These are phyloP conservation scores for Drosophila neotestacea DNA, from an alignment of 2,888 invertebrate genomes.

Conservation along the genomic window DNA sequence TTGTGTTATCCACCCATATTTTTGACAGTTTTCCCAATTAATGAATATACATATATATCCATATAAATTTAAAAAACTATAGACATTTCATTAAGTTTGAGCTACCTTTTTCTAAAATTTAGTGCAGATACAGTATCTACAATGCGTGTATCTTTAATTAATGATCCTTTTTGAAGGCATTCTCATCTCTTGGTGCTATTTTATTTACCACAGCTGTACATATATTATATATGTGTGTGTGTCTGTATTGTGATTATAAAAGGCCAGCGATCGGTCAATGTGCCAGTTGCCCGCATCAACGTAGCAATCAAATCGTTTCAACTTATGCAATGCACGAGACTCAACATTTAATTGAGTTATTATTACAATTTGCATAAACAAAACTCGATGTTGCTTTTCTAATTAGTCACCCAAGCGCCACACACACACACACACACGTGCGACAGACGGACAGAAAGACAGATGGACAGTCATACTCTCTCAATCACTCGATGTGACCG, in stretches of 20 bases:
- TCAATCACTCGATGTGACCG: conserved; percentile 4
- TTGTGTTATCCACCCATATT: too few relatives aligned
- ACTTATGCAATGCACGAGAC: conserved; percentile 53
- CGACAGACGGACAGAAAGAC: conserved; percentile 12
- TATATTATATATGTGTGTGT: conserved; percentile 6
- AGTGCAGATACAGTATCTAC: too few relatives aligned
- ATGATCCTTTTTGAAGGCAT: too few relatives aligned
- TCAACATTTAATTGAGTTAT: conserved; percentile 73
- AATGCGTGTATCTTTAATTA: too few relatives aligned
- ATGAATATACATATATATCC: too few relatives aligned
- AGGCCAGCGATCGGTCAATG: conserved; percentile 74
- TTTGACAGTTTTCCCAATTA: too few relatives aligned
- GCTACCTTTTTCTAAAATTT: too few relatives aligned
- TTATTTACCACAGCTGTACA: too few relatives aligned
- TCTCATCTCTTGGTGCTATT: too few relatives aligned
- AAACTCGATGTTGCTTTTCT: conserved; percentile 50
- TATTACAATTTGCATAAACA: conserved; percentile 76
- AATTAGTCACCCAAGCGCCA: conserved; percentile 69
- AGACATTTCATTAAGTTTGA: too few relatives aligned
- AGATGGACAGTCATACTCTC: not conserved
- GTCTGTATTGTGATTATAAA: conserved; percentile 44
- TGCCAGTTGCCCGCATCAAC: conserved; percentile 78
- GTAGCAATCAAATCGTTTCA: conserved; percentile 60
- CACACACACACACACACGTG: conserved; percentile 71
- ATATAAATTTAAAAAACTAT: too few relatives aligned